A percentile compares a stretch with the other conserved stretches of the same genome.
These are phyloP conservation scores for Mycalesis mineus DNA, from an alignment of 2,888 invertebrate species.

Conservation along the genomic window DNA sequence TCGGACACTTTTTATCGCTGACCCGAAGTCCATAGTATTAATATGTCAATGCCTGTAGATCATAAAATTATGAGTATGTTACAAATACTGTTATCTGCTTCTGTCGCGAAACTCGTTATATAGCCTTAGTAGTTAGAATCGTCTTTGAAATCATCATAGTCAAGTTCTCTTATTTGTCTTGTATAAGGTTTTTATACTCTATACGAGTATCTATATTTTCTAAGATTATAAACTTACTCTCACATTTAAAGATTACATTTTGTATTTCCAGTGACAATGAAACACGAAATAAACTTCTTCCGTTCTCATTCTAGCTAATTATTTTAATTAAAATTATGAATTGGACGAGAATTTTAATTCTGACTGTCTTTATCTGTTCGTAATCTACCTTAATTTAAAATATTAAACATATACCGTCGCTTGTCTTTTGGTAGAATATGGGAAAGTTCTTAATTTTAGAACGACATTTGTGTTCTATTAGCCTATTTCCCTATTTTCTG, in stretches of 20 bases:
- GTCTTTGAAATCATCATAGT: no score
- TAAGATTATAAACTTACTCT: no score
- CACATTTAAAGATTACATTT: not conserved
- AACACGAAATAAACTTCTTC: not conserved
- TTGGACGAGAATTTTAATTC: not conserved
- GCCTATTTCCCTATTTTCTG: constrained; percentile 3
- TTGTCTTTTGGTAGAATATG: constrained; percentile 2
- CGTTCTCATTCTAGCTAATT: not conserved
- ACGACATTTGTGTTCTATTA: constrained; percentile 6
- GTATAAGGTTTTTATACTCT: no score
- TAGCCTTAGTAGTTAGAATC: no score
- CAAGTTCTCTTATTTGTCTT: no score
- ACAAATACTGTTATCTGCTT: no score
- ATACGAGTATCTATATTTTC: no score
- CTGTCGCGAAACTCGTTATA: no score
- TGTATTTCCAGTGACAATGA: not conserved
- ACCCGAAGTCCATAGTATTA: no score
- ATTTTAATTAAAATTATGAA: not conserved
- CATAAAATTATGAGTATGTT: no score
- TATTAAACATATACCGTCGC: not conserved
- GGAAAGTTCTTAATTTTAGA: constrained; percentile 9
- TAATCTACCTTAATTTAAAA: not conserved
- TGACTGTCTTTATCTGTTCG: not conserved
- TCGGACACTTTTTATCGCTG: no score
- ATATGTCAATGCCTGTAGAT: no score